Conservation (phyloP, 2,113 vertebrate species). For the Leptobrachium leishanense region DNA sequence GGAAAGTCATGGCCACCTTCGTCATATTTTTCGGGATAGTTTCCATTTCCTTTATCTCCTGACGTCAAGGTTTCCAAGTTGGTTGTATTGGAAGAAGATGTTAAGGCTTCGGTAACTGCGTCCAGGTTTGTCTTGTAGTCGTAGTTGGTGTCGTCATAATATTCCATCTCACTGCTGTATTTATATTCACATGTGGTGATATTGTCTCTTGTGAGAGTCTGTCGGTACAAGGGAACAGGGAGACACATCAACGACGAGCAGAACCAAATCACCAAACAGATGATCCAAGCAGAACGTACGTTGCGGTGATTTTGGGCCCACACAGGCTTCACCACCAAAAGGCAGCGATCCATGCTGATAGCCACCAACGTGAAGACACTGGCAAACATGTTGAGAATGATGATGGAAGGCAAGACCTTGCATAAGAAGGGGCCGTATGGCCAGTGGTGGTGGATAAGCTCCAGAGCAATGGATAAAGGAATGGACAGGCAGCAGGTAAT, state of each 20-base stretch:
- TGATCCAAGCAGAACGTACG: constrained; percentile 1
- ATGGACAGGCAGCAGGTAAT: constrained; percentile 73
- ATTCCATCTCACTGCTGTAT: neutral
- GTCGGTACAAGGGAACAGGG: constrained; percentile 66
- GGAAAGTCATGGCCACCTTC: neutral
- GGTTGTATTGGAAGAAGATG: neutral
- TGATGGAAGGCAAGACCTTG: constrained; percentile 69
- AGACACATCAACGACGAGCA: constrained; percentile 65
- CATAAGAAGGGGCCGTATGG: constrained; percentile 71
- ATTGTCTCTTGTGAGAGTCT: neutral
- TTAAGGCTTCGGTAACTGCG: too few species aligned
- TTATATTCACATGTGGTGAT: constrained; percentile 50
- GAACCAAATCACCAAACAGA: constrained; percentile 66
- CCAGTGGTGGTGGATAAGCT: constrained; percentile 65
- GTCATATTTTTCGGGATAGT: too few species aligned
- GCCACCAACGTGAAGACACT: constrained; percentile 71
- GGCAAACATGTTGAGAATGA: constrained; percentile 79
- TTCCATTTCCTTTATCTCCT: neutral
- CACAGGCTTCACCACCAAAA: constrained; percentile 70
- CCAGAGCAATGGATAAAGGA: constrained; percentile 67
- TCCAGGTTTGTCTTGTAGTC: neutral
- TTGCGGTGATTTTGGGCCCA: constrained; percentile 79
- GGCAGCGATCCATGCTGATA: constrained; percentile 75
- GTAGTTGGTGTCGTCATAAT: neutral
- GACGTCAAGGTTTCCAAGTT: neutral